Percentiles rank a stretch among this genome's conserved stretches.
Conservation (phyloP, 2,888 invertebrate species). For the Trachelus stipa region DNA sequence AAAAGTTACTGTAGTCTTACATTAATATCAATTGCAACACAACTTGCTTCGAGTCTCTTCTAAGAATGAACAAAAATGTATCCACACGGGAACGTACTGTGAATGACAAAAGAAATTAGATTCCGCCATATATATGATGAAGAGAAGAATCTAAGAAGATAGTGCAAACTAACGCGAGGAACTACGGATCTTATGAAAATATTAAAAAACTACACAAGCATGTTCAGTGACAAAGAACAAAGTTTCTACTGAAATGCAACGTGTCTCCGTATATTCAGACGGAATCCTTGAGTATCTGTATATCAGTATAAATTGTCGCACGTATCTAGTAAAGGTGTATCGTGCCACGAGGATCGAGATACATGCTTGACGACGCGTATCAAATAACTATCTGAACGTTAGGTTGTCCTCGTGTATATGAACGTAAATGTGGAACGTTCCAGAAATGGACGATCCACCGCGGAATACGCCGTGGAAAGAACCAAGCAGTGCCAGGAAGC, state of each 20-base stretch:
- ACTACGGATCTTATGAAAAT: not conserved
- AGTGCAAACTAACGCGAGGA: not conserved
- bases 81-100: slow-evolving; percentile 49
- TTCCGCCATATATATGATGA: not conserved
- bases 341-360: not conserved
- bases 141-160: not conserved
- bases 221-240: not conserved
- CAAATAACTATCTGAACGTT: slow-evolving; percentile 15
- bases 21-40: not conserved
- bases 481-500: slow-evolving; percentile 64
- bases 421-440: slow-evolving; percentile 66
- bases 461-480: slow-evolving; percentile 79
- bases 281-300: not conserved
- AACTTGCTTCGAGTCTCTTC: not conserved
- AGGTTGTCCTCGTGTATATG: slow-evolving; percentile 39
- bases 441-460: slow-evolving; percentile 87
- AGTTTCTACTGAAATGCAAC: not conserved
- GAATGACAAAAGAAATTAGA: not conserved
- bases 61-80: slow-evolving; percentile 45
- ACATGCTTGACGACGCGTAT: not conserved
- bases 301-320: not conserved
- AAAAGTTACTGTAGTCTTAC: not conserved
- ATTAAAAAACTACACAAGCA: not conserved
- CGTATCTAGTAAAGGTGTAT: not conserved
- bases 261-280: not conserved